Conservation (phyloP, 2,888 invertebrate genomes). For the Apodemia duryi region DNA sequence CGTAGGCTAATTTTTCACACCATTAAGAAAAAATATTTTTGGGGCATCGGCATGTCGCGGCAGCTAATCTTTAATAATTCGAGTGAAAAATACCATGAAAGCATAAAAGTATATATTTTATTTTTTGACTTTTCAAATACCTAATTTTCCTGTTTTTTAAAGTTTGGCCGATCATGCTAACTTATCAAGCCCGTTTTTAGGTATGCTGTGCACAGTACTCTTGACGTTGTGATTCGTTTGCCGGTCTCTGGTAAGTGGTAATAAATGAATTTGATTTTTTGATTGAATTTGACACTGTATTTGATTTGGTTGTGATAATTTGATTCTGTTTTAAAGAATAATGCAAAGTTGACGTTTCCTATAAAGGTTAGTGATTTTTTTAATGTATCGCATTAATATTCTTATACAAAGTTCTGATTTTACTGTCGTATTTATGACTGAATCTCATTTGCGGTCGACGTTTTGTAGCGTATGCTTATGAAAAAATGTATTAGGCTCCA, state of each 20-base stretch:
- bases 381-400: neutral
- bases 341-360: neutral
- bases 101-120: too few species aligned
- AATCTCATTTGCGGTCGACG: conserved; percentile 2
- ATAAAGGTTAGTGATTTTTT: conserved; percentile 11
- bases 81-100: too few species aligned
- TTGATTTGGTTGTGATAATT: conserved; percentile 2
- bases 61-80: too few species aligned
- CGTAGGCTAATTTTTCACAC: too few species aligned
- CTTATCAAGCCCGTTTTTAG: neutral
- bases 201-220: neutral
- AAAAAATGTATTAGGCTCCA: neutral
- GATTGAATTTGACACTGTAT: neutral
- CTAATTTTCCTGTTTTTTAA: neutral
- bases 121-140: too few species aligned
- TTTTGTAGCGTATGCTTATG: neutral
- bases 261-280: neutral
- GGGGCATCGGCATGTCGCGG: too few species aligned
- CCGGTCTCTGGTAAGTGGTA: neutral
- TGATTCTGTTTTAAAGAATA: neutral
- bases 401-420: neutral
- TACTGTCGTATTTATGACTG: neutral
- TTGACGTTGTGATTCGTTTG: neutral
- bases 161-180: neutral
- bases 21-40: too few species aligned